Conservation (phyloP, 92 coral and sea anemone species). For the Palythoa grandis region DNA sequence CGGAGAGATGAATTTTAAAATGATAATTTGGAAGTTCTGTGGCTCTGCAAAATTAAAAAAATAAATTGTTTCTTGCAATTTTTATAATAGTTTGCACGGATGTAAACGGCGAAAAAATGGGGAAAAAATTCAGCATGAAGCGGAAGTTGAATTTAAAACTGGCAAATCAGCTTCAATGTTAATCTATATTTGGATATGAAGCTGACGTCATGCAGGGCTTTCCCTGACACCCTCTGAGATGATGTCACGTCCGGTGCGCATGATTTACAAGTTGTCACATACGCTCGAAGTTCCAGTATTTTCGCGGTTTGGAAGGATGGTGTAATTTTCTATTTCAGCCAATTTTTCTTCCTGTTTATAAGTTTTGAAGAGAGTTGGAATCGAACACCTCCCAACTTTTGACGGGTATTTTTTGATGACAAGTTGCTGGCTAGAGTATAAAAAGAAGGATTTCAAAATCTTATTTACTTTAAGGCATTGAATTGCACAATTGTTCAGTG, state of each 20-base stretch:
- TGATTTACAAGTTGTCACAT: slow-evolving; percentile 47
- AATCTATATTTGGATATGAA: slow-evolving; percentile 3
- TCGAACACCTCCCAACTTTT: slow-evolving; percentile 11
- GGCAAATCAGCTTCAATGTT: slow-evolving; percentile 12
- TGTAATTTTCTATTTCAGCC: slow-evolving; percentile 49
- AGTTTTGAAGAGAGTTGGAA: background rate
- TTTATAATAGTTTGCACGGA: background rate
- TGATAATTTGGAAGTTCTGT: no score
- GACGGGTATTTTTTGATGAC: background rate
- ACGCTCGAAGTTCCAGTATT: slow-evolving; percentile 30
- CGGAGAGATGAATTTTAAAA: no score
- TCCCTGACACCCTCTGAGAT: slow-evolving; percentile 51
- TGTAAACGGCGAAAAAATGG: background rate
- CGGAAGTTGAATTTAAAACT: slow-evolving; percentile 1
- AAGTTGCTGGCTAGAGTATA: background rate
- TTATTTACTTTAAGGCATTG: background rate
- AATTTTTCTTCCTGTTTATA: slow-evolving; percentile 26
- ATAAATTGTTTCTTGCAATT: background rate
- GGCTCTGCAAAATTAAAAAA: background rate
- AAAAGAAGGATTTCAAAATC: background rate
- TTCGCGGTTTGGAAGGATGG: slow-evolving; percentile 4
- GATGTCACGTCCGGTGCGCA: slow-evolving; percentile 58
- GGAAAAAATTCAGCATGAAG: background rate
- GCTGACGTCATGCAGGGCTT: slow-evolving; percentile 67
- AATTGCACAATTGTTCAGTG: background rate